Conservation (phyloP, 2,888 invertebrate species). For the Chrysotoxum bicinctum region DNA sequence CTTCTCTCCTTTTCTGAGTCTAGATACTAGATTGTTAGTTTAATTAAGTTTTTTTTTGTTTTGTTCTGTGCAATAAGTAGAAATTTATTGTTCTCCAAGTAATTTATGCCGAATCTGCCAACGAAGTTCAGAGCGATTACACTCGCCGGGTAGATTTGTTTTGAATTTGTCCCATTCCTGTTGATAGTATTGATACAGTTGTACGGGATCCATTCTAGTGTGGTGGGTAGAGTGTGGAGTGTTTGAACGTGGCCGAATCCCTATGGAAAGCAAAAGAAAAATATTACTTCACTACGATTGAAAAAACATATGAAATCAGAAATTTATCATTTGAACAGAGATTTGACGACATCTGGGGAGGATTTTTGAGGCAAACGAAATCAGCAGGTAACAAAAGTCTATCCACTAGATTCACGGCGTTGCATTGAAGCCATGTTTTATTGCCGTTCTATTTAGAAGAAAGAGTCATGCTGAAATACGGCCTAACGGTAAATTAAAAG, state of each 20-base stretch:
- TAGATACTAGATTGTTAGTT: constrained; percentile 19
- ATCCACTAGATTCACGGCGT: too few relatives aligned
- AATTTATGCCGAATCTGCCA: constrained; percentile 88
- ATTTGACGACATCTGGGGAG: too few relatives aligned
- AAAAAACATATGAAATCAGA: too few relatives aligned
- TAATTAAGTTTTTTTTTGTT: background rate
- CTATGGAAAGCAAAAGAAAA: constrained; percentile 63
- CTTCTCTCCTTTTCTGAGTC: background rate
- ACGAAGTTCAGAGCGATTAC: constrained; percentile 85
- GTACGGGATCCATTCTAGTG: constrained; percentile 85
- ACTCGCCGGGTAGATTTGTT: constrained; percentile 87
- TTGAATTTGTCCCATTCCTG: constrained; percentile 88
- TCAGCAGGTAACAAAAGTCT: too few relatives aligned
- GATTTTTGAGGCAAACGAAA: too few relatives aligned
- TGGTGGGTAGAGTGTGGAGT: constrained; percentile 67
- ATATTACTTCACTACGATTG: too few relatives aligned
- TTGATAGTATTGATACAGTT: constrained; percentile 89
- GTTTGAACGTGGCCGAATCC: constrained; percentile 71
- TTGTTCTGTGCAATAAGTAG: background rate
- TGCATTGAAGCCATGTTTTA: too few relatives aligned
- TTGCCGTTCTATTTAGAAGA: too few relatives aligned
- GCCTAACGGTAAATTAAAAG: too few relatives aligned
- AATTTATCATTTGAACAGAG: too few relatives aligned
- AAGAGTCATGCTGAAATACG: too few relatives aligned
- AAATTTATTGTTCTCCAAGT: constrained; percentile 79